Evolutionary conservation across 2,888 invertebrate species (phyloP).

Genomic region (Steinernema carpocapsae): DNA sequence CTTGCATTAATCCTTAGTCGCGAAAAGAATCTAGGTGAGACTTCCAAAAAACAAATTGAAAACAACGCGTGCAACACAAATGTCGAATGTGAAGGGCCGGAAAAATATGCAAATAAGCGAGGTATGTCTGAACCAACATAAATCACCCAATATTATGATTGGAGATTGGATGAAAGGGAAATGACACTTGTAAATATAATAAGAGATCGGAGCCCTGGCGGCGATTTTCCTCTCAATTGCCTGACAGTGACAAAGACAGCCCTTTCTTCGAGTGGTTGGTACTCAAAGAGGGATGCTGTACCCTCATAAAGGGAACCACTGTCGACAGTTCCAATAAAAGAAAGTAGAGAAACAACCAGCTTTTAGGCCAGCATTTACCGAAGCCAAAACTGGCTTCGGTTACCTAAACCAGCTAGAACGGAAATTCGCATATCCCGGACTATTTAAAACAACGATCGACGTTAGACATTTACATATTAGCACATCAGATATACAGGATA

Average conservation of each 20-base stretch:
- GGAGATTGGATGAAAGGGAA: constrained; percentile 8
- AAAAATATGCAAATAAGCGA: too few relatives aligned
- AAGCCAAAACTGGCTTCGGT: too few relatives aligned
- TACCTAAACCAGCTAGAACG: too few relatives aligned
- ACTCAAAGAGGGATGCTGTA: background rate
- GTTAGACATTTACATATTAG: too few relatives aligned
- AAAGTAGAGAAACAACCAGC: too few relatives aligned
- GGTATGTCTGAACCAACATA: too few relatives aligned
- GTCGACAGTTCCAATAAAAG: too few relatives aligned
- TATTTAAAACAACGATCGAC: background rate
- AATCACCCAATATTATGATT: too few relatives aligned
- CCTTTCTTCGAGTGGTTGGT: background rate
- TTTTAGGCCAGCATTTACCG: too few relatives aligned
- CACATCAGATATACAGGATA: too few relatives aligned
- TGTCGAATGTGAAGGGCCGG: too few relatives aligned
- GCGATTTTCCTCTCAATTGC: constrained; percentile 18
- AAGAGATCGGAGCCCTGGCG: constrained; percentile 26
- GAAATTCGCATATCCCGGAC: too few relatives aligned
- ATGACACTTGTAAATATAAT: constrained; percentile 27
- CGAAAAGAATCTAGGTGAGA: constrained; percentile 15
- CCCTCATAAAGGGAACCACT: background rate
- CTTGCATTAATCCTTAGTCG: constrained; percentile 10
- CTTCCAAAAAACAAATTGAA: background rate
- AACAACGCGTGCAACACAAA: background rate
- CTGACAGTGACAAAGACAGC: constrained; percentile 4